Conservation (phyloP, 2,888 invertebrate species). For the Tenthredo amoena region DNA sequence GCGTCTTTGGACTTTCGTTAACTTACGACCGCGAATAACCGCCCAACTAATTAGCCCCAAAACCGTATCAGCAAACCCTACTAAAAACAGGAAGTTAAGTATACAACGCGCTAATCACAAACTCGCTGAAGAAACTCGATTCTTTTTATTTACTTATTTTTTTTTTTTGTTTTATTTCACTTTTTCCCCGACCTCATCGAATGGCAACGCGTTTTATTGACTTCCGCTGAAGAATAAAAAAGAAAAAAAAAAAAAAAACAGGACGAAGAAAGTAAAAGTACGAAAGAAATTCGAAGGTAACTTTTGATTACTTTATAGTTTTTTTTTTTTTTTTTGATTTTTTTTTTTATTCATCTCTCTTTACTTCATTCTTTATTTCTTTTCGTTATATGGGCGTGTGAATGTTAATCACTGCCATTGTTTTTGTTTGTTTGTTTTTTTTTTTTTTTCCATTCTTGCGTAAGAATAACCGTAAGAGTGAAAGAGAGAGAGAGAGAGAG, state of each 20-base stretch:
- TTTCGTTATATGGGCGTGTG: not conserved
- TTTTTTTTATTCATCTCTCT: not conserved
- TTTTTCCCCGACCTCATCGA: not conserved
- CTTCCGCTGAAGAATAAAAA: not conserved
- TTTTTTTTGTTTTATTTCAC: no score
- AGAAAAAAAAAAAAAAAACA: not conserved
- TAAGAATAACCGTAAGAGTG: no score
- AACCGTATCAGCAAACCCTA: conserved; percentile 5
- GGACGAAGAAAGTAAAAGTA: not conserved
- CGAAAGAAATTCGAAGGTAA: not conserved
- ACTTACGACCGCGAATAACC: conserved; percentile 20
- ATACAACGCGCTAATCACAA: not conserved
- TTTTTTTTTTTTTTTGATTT: not conserved
- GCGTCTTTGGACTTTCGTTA: conserved; percentile 39
- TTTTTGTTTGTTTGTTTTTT: no score
- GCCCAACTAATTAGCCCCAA: conserved; percentile 34
- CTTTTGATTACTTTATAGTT: not conserved
- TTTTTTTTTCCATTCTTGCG: no score
- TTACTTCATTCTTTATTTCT: not conserved
- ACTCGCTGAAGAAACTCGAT: not conserved
- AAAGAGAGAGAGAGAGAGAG: not conserved
- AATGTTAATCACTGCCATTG: not conserved
- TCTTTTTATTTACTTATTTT: not conserved
- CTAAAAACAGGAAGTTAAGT: conserved; percentile 1
- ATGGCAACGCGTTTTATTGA: not conserved